Evolutionary conservation across 2,797 vertebrate species (phyloP).

Genomic region (Stomatorhinus walkeri): DNA sequence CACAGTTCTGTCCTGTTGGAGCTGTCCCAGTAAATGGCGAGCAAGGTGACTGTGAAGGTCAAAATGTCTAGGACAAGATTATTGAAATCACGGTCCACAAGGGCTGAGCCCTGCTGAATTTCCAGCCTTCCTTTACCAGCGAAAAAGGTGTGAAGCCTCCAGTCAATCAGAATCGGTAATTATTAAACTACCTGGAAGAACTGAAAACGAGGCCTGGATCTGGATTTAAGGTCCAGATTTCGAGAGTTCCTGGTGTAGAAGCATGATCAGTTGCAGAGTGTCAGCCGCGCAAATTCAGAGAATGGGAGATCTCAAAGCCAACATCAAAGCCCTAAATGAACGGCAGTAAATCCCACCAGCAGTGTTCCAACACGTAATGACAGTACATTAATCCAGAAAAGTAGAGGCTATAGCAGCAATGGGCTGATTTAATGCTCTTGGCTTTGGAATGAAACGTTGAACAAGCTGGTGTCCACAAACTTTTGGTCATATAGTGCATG

Average conservation of each 20-base stretch:
- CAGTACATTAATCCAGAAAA: background rate
- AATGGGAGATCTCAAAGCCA: background rate
- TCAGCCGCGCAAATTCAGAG: too few relatives aligned
- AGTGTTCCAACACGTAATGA: background rate
- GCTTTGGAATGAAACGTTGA: background rate
- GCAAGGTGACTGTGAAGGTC: background rate
- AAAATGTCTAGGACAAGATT: background rate
- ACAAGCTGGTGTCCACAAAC: background rate
- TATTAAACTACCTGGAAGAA: background rate
- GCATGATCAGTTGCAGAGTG: too few relatives aligned
- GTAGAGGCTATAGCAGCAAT: background rate
- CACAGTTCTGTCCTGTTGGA: background rate
- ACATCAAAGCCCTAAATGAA: background rate
- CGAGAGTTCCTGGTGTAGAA: too few relatives aligned
- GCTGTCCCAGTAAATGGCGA: background rate
- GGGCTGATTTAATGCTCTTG: background rate
- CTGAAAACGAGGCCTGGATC: background rate
- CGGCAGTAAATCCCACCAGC: background rate
- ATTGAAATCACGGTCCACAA: background rate
- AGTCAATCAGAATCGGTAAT: background rate
- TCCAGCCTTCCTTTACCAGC: background rate
- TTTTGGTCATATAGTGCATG: background rate
- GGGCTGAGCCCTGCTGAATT: background rate
- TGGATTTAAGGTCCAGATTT: too few relatives aligned
- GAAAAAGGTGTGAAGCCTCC: background rate